Evolutionary conservation across 2,888 invertebrate species (phyloP).

Genomic region (Carabus problematicus): DNA sequence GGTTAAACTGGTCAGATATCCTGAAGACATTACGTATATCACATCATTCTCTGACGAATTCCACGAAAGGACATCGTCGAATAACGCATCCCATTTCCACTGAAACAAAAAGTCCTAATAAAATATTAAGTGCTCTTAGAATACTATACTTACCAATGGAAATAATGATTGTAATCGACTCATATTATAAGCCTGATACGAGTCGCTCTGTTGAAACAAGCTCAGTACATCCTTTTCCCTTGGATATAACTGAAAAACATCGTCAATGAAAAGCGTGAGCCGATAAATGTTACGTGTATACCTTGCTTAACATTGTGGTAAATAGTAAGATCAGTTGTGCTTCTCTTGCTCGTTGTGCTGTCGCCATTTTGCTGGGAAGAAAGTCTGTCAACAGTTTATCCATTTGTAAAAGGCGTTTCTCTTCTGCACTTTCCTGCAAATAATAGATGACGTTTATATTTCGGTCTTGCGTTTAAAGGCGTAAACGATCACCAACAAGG

Average conservation of each 20-base stretch:
- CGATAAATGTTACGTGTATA: too few relatives aligned
- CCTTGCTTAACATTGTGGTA: slow-evolving; percentile 58
- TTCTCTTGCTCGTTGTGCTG: slow-evolving; percentile 55
- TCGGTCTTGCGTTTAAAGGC: too few relatives aligned
- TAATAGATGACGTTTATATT: slow-evolving; percentile 3
- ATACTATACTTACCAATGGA: slow-evolving; percentile 31
- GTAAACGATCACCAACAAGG: neutral
- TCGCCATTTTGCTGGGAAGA: slow-evolving; percentile 57
- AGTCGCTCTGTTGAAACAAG: slow-evolving; percentile 56
- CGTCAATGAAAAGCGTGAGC: too few relatives aligned
- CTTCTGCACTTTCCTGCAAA: slow-evolving; percentile 56
- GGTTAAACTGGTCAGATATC: slow-evolving; percentile 51
- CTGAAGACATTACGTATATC: slow-evolving; percentile 52
- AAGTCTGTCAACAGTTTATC: slow-evolving; percentile 56
- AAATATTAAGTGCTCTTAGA: neutral
- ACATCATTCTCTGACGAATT: slow-evolving; percentile 48
- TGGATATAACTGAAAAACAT: slow-evolving; percentile 57
- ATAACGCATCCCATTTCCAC: slow-evolving; percentile 34
- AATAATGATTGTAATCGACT: slow-evolving; percentile 59
- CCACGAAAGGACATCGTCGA: slow-evolving; percentile 48
- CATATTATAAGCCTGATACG: slow-evolving; percentile 57
- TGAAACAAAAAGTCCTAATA: slow-evolving; percentile 19
- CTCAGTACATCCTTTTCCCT: slow-evolving; percentile 58
- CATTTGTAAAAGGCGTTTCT: slow-evolving; percentile 55
- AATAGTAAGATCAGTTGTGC: slow-evolving; percentile 58